Evolutionary conservation across 2,888 invertebrate species (phyloP), one percentile per base, ranked within the genome.

Genomic region (Acanthosepion pharaonis): DNA sequence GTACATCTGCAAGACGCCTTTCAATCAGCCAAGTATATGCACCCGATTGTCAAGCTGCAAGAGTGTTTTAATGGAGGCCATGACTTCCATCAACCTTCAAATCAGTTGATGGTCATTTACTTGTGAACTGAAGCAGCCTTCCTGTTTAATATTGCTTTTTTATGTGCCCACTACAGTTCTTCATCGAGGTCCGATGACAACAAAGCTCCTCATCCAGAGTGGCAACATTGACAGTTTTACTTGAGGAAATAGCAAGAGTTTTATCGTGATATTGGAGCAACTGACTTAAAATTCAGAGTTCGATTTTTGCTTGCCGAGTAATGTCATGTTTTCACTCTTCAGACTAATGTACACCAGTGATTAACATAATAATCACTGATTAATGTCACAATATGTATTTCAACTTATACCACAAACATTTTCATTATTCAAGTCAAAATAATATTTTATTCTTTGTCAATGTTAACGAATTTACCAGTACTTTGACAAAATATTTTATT

Each of bases 31-130:
- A 78, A 78, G 33, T 78, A 78, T 78, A 78, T 78, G 78, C 78
- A 78, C 78, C 78, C 78, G n/a, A 78, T 78, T 78, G n/a, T 78
- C n/a, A 78, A 78, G 78, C 78, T 78, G 78, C 78, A 78, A 78
- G n/a, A 78, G 78, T 78, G 78, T 33, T 78, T 78, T 78, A 78
- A 78, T 78, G 78, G 78, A 33, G 78, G 78, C n/a, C 78, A 78
- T 33, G 78, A 78, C n/a, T 78, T 78, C 78, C n/a, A 78, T 78
- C 78, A 78, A 78, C 78, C 11, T 78, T 78, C 78, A 78, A 78
- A n/a, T 78, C 78, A 78, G n/a, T 78, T 78, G 78, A 78, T 78
- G 78, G 78, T 78, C 78, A 78, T 78, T 78, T 78, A n/a, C n/a
- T 33, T n/a, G n/a, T 78, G 78, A 78, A 78, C 78, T 78, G 78